Evolutionary conservation across 2,888 invertebrate species (phyloP), one percentile per base, ranked within the genome.

Genomic region (Pogonocherus hispidulus): DNA sequence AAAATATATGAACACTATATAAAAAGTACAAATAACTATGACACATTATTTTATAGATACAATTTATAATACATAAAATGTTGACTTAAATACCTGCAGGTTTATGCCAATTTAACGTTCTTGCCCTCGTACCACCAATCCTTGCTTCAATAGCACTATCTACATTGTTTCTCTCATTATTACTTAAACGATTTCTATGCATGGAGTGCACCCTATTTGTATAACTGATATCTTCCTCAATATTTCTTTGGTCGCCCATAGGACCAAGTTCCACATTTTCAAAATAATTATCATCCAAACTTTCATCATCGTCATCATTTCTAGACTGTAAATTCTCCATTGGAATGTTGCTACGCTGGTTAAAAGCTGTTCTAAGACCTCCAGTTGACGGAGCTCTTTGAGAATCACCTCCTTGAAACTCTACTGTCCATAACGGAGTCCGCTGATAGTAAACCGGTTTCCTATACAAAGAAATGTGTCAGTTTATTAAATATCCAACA

Each of bases 131-230:
- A 8, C 69, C 71, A 2, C 75, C 73, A 14, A 65, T 70, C 63
- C 75, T 64, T 20, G 75, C 75, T n/a, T 75, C 73, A 57, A 65
- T 60, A 23, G 67, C 63, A 18, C 64, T 63, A 8, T 44, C 60
- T 46, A 73, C 55, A 63, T 72, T 70, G 41, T 54, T 67, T 14
- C 68, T 64, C 4, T 55, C 47, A 14, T 66, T 37, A 55, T 44
- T 68, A 22, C 68, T 59, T 3, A 41, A 9, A 8, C 54, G 66
- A 20, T 74, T 63, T 22, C 75, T 62, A 57, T 75, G 75, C 20
- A 75, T 72, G 16, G 75, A 75, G 59, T 73, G 71, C 16, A 73
- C 62, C 35, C 71, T 62, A n/a, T 60, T 60, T 4, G 55, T 11
- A n/a, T 59, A 32, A 46, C 6, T 18, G 1, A 9, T 6, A 18